Conservation (phyloP, 2,797 vertebrate species). For the Sandelia bainsii region DNA sequence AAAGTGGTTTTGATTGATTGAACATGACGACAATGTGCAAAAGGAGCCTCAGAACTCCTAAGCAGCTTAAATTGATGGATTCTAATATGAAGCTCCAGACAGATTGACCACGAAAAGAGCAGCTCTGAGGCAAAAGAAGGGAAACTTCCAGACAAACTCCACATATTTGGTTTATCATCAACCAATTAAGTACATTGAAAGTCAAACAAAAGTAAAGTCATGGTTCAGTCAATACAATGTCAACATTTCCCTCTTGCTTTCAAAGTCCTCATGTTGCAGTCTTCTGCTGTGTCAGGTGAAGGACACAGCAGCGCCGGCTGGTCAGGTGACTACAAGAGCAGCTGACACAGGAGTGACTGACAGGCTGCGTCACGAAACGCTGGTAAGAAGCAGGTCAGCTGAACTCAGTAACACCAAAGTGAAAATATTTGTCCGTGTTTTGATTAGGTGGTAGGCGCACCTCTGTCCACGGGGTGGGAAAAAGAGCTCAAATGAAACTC, state of each 20-base stretch:
- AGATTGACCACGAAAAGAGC: slow-evolving; percentile 27
- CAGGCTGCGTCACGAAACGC: slow-evolving; percentile 12
- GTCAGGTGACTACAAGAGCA: slow-evolving; percentile 1
- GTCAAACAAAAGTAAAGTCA: slow-evolving; percentile 49
- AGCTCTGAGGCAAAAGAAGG: neutral
- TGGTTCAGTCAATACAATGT: slow-evolving; percentile 28
- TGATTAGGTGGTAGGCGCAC: neutral
- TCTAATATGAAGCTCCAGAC: slow-evolving; percentile 43
- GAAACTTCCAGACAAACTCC: neutral
- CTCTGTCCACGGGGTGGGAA: neutral
- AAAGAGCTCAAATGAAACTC: neutral
- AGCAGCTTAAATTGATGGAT: slow-evolving; percentile 65
- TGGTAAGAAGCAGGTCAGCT: neutral
- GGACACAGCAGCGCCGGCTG: neutral
- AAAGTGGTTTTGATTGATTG: slow-evolving; percentile 65
- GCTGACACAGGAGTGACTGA: slow-evolving; percentile 1
- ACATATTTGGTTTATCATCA: slow-evolving; percentile 30
- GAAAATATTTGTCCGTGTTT: neutral
- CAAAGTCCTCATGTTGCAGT: neutral
- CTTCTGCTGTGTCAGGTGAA: slow-evolving; percentile 31
- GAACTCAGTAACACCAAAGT: neutral
- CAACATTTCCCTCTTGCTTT: slow-evolving; percentile 34
- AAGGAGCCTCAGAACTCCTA: slow-evolving; percentile 49
- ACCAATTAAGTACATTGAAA: slow-evolving; percentile 28
- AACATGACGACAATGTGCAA: slow-evolving; percentile 48